Conservation (phyloP, 2,888 invertebrate genomes). For the Muscina levida region DNA sequence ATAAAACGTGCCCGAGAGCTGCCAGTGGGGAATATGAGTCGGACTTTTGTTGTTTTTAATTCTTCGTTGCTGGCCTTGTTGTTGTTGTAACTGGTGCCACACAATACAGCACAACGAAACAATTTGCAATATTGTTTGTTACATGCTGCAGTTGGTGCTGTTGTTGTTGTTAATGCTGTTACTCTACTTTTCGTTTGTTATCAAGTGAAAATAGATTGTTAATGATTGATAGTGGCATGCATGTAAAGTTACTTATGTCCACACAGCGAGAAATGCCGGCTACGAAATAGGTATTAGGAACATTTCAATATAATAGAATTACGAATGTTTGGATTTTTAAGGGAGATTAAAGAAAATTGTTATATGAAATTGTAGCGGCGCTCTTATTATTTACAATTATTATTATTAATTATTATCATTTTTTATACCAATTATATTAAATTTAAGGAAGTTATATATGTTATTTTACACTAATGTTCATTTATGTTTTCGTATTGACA, state of each 20-base stretch:
- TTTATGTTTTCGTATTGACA: no score
- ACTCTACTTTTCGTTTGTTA: slow-evolving; percentile 41
- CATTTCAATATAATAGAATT: no score
- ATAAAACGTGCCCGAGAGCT: slow-evolving; percentile 63
- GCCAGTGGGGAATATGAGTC: slow-evolving; percentile 52
- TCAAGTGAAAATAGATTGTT: slow-evolving; percentile 53
- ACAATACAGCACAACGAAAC: slow-evolving; percentile 41
- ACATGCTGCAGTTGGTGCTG: slow-evolving; percentile 26
- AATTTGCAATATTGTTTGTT: slow-evolving; percentile 59
- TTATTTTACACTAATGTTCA: no score
- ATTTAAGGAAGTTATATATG: no score
- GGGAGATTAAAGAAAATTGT: no score
- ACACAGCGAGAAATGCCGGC: background rate
- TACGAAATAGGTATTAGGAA: no score
- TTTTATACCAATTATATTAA: no score
- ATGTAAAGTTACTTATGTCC: background rate
- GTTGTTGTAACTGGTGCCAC: background rate
- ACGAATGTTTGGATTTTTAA: no score
- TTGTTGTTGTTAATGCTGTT: no score
- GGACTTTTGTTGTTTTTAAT: slow-evolving; percentile 8
- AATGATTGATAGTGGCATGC: slow-evolving; percentile 50
- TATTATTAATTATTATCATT: no score
- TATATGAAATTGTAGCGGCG: no score
- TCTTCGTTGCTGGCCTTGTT: background rate
- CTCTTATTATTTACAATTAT: no score